Evolutionary conservation across 2,888 invertebrate species (phyloP).

Genomic region (Acronicta aceris): DNA sequence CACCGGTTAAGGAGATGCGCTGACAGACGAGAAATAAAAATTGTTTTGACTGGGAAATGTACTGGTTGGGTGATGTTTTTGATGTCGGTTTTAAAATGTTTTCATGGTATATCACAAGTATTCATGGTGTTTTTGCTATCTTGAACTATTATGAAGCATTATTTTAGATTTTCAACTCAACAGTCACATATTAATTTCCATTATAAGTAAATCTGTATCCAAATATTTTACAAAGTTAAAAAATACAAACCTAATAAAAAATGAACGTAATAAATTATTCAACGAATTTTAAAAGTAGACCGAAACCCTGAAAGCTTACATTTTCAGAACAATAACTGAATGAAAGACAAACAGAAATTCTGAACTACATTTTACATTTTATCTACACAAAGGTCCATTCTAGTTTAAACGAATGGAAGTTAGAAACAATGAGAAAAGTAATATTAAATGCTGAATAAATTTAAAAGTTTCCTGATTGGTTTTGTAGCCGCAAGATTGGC

Average conservation of each 20-base stretch:
- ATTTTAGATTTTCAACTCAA: too few relatives aligned
- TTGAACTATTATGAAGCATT: too few relatives aligned
- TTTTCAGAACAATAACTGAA: conserved; percentile 18
- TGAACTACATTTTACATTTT: conserved; percentile 20
- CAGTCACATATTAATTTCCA: neutral
- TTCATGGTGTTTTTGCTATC: too few relatives aligned
- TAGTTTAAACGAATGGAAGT: conserved; percentile 26
- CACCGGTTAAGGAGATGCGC: conserved; percentile 42
- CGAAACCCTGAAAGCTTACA: conserved; percentile 9
- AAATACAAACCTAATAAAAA: conserved; percentile 12
- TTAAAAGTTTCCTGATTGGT: too few relatives aligned
- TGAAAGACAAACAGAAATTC: conserved; percentile 29
- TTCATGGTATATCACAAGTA: neutral
- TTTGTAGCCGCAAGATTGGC: too few relatives aligned
- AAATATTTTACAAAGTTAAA: neutral
- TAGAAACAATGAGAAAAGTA: conserved; percentile 26
- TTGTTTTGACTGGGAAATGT: conserved; percentile 4
- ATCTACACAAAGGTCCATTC: conserved; percentile 11
- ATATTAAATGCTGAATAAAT: too few relatives aligned
- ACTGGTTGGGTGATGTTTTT: conserved; percentile 3
- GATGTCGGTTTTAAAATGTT: conserved; percentile 1
- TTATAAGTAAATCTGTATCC: too few relatives aligned
- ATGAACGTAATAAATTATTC: neutral
- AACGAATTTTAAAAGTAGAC: conserved; percentile 3
- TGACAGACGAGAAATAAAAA: conserved; percentile 38